phyloP scores from a whole-genome alignment of 2,113 vertebrate species.

The Actinemys pallida region DNA sequence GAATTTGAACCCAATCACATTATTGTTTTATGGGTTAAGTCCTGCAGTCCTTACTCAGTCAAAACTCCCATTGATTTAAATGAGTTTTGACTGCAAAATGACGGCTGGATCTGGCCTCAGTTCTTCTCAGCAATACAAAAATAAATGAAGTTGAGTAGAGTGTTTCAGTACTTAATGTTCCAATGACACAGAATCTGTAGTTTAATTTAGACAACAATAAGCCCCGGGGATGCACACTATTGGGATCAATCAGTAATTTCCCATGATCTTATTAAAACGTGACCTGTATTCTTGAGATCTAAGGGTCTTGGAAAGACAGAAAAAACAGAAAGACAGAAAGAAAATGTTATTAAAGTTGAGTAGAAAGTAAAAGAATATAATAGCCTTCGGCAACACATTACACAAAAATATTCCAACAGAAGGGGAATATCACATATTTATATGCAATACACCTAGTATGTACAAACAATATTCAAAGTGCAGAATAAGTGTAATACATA shows the following conservation, averaged over 20 bases:
- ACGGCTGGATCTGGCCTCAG: neutral
- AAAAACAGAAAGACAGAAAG: neutral
- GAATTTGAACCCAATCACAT: constrained; percentile 7
- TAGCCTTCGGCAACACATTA: neutral
- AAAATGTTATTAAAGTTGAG: neutral
- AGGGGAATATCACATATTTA: neutral
- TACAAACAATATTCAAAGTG: too few species aligned
- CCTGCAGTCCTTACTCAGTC: neutral
- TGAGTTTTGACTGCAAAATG: neutral
- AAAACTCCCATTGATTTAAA: neutral
- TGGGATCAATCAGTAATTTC: neutral
- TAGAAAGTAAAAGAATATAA: neutral
- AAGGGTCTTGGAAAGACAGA: neutral
- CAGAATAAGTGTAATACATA: too few species aligned
- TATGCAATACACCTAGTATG: neutral
- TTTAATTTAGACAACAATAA: neutral
- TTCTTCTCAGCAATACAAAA: neutral
- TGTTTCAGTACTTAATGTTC: neutral
- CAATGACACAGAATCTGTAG: neutral
- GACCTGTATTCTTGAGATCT: neutral
- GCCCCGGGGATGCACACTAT: neutral
- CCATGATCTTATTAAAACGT: neutral
- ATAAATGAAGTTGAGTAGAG: neutral
- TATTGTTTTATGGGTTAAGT: neutral
- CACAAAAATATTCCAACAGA: neutral